Conservation (phyloP, 2,113 vertebrate species). For the Callospermophilus lateralis region DNA sequence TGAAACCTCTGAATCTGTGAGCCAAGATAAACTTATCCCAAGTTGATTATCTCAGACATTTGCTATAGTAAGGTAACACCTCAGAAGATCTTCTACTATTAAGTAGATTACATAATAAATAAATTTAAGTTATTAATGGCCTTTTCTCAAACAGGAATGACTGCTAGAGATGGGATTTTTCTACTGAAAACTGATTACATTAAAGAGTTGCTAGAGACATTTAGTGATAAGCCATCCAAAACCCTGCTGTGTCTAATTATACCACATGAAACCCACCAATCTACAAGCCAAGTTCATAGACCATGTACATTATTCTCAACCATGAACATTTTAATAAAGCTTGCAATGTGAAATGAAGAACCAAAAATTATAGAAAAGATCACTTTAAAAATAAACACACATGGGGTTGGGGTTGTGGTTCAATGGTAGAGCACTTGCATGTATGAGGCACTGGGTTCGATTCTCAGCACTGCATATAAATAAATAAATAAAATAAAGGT, state of each 20-base stretch:
- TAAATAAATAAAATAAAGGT: too few relatives aligned
- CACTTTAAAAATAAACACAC: not conserved
- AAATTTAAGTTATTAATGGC: not conserved
- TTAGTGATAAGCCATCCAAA: not conserved
- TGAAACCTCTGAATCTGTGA: not conserved
- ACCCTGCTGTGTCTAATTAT: not conserved
- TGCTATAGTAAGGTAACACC: not conserved
- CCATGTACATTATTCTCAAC: not conserved
- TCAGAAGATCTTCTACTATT: not conserved
- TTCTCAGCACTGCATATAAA: too few relatives aligned
- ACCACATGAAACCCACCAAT: not conserved
- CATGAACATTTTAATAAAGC: not conserved
- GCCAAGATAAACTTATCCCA: not conserved
- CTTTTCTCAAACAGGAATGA: not conserved
- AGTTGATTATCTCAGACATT: not conserved
- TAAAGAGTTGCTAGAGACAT: not conserved
- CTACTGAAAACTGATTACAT: not conserved
- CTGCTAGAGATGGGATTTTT: not conserved
- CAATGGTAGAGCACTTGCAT: too few relatives aligned
- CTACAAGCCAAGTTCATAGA: not conserved
- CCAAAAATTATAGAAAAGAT: not conserved
- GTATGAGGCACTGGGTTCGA: too few relatives aligned
- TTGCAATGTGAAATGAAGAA: not conserved
- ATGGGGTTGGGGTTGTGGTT: too few relatives aligned
- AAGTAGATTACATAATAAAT: not conserved